Base-by-base conservation (phyloP, 2,113 vertebrate species). In the Zosterops lateralis region DNA sequence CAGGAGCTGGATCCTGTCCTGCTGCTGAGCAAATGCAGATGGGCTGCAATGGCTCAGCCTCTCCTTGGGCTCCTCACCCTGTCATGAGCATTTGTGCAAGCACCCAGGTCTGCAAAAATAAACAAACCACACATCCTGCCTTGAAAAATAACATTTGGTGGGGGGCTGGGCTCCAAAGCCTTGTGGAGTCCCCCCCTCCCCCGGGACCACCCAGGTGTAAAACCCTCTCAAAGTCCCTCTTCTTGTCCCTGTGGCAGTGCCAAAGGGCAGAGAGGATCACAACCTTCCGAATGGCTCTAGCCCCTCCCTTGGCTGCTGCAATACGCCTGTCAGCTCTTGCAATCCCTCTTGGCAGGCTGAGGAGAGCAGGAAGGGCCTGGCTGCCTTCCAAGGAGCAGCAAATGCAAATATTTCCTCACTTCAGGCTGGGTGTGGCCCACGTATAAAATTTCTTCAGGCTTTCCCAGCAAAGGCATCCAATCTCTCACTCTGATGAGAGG, bases 321-420 rank as follows among this genome's bases (percentile, higher is more conserved):
- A 94, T 78, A 29, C 16, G 1, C 68, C 56, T 2, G 2, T 53
- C 60, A 83, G 61, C 54, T 82, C 85, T 88, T 64, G 95, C 93
- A 90, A 94, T 96, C 75, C 85, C 54, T 91, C 62, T 62, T 86
- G 96, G 96, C 92, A 91, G 71, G 53, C 74, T 6, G 6, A 65
- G 61, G 82, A 48, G 79, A 85, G 58, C 12, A 2, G 90, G 82
- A 93, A 91, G 93, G 75, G 45, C 26, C 51, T 96, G 96, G 96
- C 95, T 77, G 67, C 71, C 40, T 94, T 95, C 96, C 96, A 95
- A 92, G 64, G 84, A 95, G 89, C 92, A 92, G 82, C 75, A 95
- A 96, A 97, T 36, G 92, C 77, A 91, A 95, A 71, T 90, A 95
- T 93, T 95, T 94, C 96, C 93, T 94, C 90, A 95, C 75, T 95